Conservation (phyloP, 2,113 vertebrate genomes). For the Falco punctatus region DNA sequence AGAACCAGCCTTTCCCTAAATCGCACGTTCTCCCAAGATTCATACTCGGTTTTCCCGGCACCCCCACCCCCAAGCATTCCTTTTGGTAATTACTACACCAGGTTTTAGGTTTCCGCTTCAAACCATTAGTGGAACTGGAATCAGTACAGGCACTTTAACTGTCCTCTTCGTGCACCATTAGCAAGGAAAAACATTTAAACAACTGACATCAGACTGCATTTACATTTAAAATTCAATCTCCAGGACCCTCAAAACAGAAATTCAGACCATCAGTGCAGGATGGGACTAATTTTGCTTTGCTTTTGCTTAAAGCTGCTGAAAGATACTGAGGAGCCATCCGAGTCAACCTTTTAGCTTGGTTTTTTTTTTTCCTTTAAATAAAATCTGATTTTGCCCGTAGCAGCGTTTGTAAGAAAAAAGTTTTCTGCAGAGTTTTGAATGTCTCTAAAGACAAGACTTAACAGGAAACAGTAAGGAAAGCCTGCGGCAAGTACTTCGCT, state of each 20-base stretch:
- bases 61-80: constrained; percentile 74
- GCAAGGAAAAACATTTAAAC: constrained; percentile 58
- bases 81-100: constrained; percentile 70
- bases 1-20: background rate
- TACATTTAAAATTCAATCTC: background rate
- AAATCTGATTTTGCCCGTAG: constrained; percentile 13
- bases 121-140: constrained; percentile 74
- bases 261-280: background rate
- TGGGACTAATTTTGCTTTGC: background rate
- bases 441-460: constrained; percentile 50
- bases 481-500: constrained; percentile 11
- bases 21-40: constrained; percentile 18
- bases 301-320: background rate
- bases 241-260: background rate
- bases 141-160: constrained; percentile 79
- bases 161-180: constrained; percentile 40
- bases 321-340: background rate
- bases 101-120: constrained; percentile 79
- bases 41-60: background rate
- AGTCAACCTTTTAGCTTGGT: background rate
- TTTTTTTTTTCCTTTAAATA: background rate
- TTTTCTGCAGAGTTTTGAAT: constrained; percentile 1
- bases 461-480: constrained; percentile 47
- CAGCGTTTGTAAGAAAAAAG: background rate
- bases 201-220: constrained; percentile 41